Conservation (phyloP, 2,113 vertebrate genomes). For the Trematocara stigmaticum region DNA sequence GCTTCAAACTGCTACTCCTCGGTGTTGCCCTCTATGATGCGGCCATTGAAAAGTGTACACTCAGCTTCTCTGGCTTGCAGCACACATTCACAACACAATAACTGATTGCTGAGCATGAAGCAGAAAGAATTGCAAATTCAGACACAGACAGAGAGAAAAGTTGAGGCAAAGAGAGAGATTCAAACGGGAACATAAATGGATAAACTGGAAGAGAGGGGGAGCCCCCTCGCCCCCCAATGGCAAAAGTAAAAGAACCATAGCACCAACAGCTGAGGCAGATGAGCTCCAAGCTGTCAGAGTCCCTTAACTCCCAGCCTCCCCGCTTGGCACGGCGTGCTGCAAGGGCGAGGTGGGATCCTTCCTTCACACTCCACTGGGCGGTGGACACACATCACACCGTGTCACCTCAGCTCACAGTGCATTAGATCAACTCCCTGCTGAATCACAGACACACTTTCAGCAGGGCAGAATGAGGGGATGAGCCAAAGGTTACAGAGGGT, state of each 20-base stretch:
- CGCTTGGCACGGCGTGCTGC: not conserved
- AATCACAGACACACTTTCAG: conserved; percentile 7
- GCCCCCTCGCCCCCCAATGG: not conserved
- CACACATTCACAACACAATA: conserved; percentile 35
- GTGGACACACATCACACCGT: conserved; percentile 37
- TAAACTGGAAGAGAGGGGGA: not conserved
- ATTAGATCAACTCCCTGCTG: conserved; percentile 36
- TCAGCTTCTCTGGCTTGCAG: conserved; percentile 55
- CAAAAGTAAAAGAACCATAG: not conserved
- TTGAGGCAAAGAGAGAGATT: not conserved
- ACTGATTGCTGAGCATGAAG: not conserved
- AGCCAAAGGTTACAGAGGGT: conserved; percentile 30
- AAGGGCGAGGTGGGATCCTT: not conserved
- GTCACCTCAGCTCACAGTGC: conserved; percentile 38
- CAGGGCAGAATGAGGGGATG: not conserved
- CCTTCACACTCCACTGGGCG: conserved; percentile 27
- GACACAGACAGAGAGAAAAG: not conserved
- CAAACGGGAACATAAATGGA: not conserved
- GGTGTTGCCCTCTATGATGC: conserved; percentile 38
- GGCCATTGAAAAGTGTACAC: conserved; percentile 55
- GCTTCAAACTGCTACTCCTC: conserved; percentile 49
- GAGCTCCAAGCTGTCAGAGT: conserved; percentile 15
- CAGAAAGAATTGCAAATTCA: conserved; percentile 1
- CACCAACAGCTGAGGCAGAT: conserved; percentile 3
- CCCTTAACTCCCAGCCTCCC: conserved; percentile 14